A percentile compares a stretch with the other conserved stretches of the same genome.
These are phyloP conservation scores for Grapholita molesta DNA, from an alignment of 1,140 invertebrate genomes.

Conservation along the genomic window DNA sequence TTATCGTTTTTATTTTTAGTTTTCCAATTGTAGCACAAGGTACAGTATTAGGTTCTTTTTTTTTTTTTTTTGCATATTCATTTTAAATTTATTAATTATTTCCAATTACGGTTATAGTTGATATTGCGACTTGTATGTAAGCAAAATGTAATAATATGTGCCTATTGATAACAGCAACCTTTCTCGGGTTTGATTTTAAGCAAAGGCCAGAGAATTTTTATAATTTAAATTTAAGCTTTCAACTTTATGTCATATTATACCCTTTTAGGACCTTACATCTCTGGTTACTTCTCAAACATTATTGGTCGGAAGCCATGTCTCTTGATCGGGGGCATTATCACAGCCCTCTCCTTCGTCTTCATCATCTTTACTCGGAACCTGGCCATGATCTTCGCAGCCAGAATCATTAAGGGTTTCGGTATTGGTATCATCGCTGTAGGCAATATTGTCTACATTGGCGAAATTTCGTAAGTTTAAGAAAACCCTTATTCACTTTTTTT, in stretches of 20 bases:
- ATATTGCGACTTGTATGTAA: too few species aligned
- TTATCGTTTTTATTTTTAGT: not conserved
- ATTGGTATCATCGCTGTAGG: constrained; percentile 49
- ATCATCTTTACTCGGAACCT: constrained; percentile 40
- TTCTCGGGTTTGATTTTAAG: too few species aligned
- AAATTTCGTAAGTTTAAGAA: constrained; percentile 47
- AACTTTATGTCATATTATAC: constrained; percentile 5
- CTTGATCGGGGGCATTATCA: constrained; percentile 38
- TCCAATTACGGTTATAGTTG: too few species aligned
- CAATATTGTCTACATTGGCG: constrained; percentile 54
- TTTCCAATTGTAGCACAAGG: not conserved
- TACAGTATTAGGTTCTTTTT: not conserved
- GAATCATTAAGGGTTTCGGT: constrained; percentile 48
- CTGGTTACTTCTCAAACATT: constrained; percentile 41
- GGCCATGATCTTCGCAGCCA: constrained; percentile 38
- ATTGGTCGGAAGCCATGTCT: constrained; percentile 48
- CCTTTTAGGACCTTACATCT: constrained; percentile 45
- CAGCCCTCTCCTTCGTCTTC: constrained; percentile 37
- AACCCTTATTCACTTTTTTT: not conserved
- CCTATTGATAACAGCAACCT: too few species aligned
- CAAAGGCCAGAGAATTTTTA: too few species aligned
- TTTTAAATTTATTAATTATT: too few species aligned
- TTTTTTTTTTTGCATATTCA: not conserved
- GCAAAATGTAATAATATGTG: too few species aligned
- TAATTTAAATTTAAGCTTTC: too few species aligned